Conservation (phyloP, 2,888 invertebrate genomes). For the Orchestes rusci region DNA sequence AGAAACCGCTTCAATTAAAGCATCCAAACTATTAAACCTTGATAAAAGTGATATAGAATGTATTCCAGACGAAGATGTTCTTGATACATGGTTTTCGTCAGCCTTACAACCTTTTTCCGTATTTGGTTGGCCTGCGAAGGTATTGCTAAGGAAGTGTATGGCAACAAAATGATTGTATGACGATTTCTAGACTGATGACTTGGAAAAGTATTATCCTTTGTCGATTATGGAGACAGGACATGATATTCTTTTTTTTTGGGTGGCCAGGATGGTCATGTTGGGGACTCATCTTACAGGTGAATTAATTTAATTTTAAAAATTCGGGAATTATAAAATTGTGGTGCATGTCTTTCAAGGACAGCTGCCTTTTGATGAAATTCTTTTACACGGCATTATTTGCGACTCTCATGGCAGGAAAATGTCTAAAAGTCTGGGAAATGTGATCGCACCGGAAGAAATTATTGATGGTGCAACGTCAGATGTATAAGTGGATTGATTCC, state of each 20-base stretch:
- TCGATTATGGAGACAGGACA: constrained; percentile 93
- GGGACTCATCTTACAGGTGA: constrained; percentile 69
- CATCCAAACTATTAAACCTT: constrained; percentile 54
- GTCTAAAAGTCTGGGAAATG: constrained; percentile 98
- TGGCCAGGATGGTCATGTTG: constrained; percentile 98
- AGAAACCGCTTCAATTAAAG: constrained; percentile 73
- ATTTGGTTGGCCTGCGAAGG: constrained; percentile 92
- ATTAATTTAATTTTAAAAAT: neutral
- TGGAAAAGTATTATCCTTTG: constrained; percentile 65
- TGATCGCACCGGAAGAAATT: constrained; percentile 95
- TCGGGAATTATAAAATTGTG: neutral
- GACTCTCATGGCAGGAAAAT: constrained; percentile 98
- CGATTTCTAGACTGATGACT: constrained; percentile 50
- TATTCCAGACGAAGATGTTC: constrained; percentile 85
- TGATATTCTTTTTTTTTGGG: constrained; percentile 99
- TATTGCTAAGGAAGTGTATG: constrained; percentile 13
- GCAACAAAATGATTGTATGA: too few relatives aligned
- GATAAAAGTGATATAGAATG: constrained; percentile 50
- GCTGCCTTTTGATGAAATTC: constrained; percentile 89
- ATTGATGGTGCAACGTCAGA: constrained; percentile 80
- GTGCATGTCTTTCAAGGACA: constrained; percentile 48
- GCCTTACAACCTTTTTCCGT: constrained; percentile 94
- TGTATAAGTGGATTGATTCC: too few relatives aligned
- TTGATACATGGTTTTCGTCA: constrained; percentile 99
- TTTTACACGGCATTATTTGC: constrained; percentile 93